Evolutionary conservation across 2,113 vertebrate species (phyloP).

Genomic region (Carlito syrichta): DNA sequence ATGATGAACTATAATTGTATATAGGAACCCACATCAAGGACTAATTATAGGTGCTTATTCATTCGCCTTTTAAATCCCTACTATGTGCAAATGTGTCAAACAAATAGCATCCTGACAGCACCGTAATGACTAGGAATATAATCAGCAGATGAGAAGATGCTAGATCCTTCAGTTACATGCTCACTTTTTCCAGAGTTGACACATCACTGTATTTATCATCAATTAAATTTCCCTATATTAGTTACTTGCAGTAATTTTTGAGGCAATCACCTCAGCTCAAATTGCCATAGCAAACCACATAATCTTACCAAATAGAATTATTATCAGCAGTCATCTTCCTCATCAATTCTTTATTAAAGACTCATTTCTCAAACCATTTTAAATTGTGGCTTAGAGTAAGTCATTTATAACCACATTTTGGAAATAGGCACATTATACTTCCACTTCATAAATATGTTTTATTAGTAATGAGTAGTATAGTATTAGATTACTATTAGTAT

Average conservation of each 20-base stretch:
- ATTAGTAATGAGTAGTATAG: conserved; percentile 65
- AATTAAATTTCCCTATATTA: conserved; percentile 62
- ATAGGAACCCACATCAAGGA: background rate
- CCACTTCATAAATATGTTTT: conserved; percentile 74
- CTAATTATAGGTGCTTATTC: conserved; percentile 22
- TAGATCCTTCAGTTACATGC: conserved; percentile 38
- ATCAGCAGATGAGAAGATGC: background rate
- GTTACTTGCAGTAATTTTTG: conserved; percentile 63
- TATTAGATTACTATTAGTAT: conserved; percentile 57
- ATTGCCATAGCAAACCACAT: conserved; percentile 64
- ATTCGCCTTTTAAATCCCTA: conserved; percentile 56
- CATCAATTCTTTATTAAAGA: conserved; percentile 72
- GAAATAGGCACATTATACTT: conserved; percentile 68
- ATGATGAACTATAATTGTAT: conserved; percentile 37
- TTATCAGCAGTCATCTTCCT: conserved; percentile 58
- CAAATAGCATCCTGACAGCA: background rate
- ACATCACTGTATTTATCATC: conserved; percentile 66
- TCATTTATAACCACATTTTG: conserved; percentile 74
- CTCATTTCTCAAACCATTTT: conserved; percentile 70
- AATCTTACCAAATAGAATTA: conserved; percentile 70
- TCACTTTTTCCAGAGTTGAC: conserved; percentile 51
- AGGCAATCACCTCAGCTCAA: conserved; percentile 63
- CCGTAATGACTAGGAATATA: background rate
- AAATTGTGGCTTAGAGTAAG: conserved; percentile 63
- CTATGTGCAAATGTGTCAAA: conserved; percentile 54